Base-by-base conservation (phyloP, 2,888 invertebrate genomes). In the Drosophila conformis region DNA sequence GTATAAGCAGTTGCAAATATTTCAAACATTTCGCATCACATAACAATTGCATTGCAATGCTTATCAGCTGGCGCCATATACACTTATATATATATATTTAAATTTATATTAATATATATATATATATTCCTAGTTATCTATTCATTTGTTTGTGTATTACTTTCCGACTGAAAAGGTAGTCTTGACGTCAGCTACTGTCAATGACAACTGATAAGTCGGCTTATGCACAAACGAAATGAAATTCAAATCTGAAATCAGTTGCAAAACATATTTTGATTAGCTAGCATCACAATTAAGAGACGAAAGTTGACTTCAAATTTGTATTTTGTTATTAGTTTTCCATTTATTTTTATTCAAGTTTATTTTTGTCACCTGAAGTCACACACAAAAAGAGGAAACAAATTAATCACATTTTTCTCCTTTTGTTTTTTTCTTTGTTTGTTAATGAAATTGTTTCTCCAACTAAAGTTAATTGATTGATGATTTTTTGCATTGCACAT, bases 401-500 rank as follows among this genome's bases (percentile, higher is more conserved):
- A 46, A 2, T 10, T 15, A 25, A 15, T 46, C 25, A 4, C 0
- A 8, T 25, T 21, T 15, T 21, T 25, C 25, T 42, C 27, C 42
- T 64, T 40, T n/a, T n/a, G n/a, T n/a, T n/a, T n/a, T n/a, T n/a
- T 18, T 18, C 46, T 46, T 53, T 76, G 38, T 46, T 64, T 76
- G 38, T 46, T 49, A 33, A 38, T 38, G 1, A 27, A 38, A 38
- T 64, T 27, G 64, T n/a, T 64, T 57, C 61, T 58, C 48, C 42
- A 63, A 57, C 62, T 78, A 40, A 33, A 61, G 59, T 59, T 77
- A 70, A 63, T 75, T n/a, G 13, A 46, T 46, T 46, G 21, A 80
- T 83, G 69, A 80, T 78, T 77, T 77, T 80, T 74, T 70, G 76
- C 62, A 75, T 78, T 72, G 84, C 75, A 68, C 71, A 65, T 76